These are phyloP conservation scores for Agriotes lineatus DNA, from an alignment of 2,888 invertebrate genomes.

Conservation along the genomic window DNA sequence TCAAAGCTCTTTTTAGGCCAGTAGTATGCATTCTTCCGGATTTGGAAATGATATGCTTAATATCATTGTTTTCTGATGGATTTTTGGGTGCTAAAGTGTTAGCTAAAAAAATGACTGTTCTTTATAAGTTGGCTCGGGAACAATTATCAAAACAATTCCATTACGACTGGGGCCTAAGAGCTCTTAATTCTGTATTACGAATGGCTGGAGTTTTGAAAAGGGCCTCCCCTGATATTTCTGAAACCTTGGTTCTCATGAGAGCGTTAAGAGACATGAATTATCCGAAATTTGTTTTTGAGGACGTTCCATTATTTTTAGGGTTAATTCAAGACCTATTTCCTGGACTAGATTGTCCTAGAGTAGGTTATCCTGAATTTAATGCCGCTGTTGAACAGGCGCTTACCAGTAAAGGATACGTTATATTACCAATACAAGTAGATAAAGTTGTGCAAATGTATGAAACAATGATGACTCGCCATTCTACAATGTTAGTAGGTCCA, in stretches of 20 bases:
- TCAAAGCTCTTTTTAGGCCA: slow-evolving; percentile 91
- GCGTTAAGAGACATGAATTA: slow-evolving; percentile 93
- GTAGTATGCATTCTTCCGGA: slow-evolving; percentile 95
- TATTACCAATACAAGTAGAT: slow-evolving; percentile 77
- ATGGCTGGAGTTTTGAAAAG: slow-evolving; percentile 92
- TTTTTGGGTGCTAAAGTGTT: slow-evolving; percentile 90
- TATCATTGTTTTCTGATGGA: slow-evolving; percentile 93
- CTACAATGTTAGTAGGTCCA: slow-evolving; percentile 92
- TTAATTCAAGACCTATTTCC: slow-evolving; percentile 92
- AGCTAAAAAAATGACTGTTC: slow-evolving; percentile 94
- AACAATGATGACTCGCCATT: slow-evolving; percentile 95
- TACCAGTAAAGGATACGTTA: slow-evolving; percentile 75
- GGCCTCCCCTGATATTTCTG: slow-evolving; percentile 82
- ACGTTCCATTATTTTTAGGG: slow-evolving; percentile 90
- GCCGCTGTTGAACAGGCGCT: slow-evolving; percentile 80
- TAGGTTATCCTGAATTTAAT: slow-evolving; percentile 89
- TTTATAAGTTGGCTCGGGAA: slow-evolving; percentile 88
- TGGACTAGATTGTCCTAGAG: slow-evolving; percentile 88
- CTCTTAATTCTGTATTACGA: slow-evolving; percentile 89
- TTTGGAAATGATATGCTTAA: slow-evolving; percentile 90
- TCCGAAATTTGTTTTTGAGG: slow-evolving; percentile 93
- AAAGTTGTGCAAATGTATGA: slow-evolving; percentile 86
- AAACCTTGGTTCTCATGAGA: slow-evolving; percentile 90
- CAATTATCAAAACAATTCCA: slow-evolving; percentile 94
- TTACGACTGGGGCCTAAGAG: slow-evolving; percentile 94